Evolutionary conservation across 2,888 invertebrate genomes (phyloP), one percentile per base, ranked within the genome.

Genomic region (Trileptium ribeirensis): DNA sequence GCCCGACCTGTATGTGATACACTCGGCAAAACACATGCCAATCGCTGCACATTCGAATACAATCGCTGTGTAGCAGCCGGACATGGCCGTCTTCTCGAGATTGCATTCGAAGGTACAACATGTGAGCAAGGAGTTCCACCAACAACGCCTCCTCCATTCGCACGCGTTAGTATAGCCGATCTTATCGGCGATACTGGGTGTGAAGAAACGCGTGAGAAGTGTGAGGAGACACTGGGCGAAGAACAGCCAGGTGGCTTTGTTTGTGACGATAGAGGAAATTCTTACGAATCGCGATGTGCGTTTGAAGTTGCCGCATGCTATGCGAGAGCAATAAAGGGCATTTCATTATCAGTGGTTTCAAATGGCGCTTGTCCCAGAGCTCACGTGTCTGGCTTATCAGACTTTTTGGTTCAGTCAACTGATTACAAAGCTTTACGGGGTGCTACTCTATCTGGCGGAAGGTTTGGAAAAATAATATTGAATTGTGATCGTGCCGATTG

Each of bases 1-100:
- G 29, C n/a, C 37, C 77, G 33, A 15, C 77, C 77, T n/a, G 77
- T 75, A 3, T 75, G 77, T 36, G 77, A 75, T n/a, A 75, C 38
- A 33, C 37, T 19, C 29, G 77, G 77, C 37, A 75, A 38, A 38
- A 75, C 77, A 3, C 77, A 75, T 38, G 38, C 77, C n/a, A 75
- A 75, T n/a, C n/a, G n/a, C 15, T 75, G 77, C 77, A 38, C 39
- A 15, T 75, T 75, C 37, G 77, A 75, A 39, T 75, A 38, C 39
- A 75, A 75, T 36, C 31, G 37, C 15, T 75, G 77, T n/a, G 77
- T 75, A 3, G 8, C 31, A 31, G 37, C 8, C 8, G 77, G 33
- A 8, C 8, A 24, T 24, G 51, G 51, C 51, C 8, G 51, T 15
- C 51, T 8, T 8, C 51, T 51, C 8, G 51, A 51, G 24, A 51